These are phyloP conservation scores for Lepisosteus oculatus DNA, from an alignment of 2,113 vertebrate genomes.

Conservation along the genomic window DNA sequence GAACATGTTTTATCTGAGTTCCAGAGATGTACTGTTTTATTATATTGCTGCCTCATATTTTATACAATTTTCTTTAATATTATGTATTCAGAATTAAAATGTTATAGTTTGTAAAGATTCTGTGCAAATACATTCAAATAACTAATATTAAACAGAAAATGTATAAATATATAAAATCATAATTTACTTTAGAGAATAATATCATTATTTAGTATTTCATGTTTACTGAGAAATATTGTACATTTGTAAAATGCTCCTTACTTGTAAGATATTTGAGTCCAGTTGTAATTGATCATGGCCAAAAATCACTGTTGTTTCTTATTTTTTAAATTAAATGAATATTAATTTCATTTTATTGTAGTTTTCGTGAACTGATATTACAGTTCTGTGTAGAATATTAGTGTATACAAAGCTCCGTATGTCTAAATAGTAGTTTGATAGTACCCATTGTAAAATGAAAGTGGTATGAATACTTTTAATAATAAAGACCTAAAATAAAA, in stretches of 20 bases:
- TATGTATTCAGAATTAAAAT: conserved; percentile 61
- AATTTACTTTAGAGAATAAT: conserved; percentile 49
- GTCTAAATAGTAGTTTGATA: conserved; percentile 31
- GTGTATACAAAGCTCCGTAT: conserved; percentile 25
- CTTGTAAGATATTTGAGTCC: conserved; percentile 77
- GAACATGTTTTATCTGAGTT: conserved; percentile 10
- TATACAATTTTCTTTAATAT: conserved; percentile 17
- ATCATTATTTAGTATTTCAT: conserved; percentile 67
- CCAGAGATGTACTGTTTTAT: conserved; percentile 18
- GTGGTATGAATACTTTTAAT: conserved; percentile 30
- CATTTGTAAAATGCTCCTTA: conserved; percentile 80
- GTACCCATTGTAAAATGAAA: conserved; percentile 32
- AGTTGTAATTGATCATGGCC: conserved; percentile 77
- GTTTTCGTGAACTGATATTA: conserved; percentile 55
- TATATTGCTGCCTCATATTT: conserved; percentile 17
- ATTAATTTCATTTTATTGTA: conserved; percentile 65
- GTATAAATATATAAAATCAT: conserved; percentile 29
- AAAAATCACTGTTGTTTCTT: conserved; percentile 74
- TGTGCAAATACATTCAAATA: conserved; percentile 67
- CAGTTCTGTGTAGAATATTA: conserved; percentile 23
- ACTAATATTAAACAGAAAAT: conserved; percentile 61
- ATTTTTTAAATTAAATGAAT: conserved; percentile 83
- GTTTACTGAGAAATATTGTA: conserved; percentile 77
- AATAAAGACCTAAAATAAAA: conserved; percentile 20
- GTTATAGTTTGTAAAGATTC: conserved; percentile 73